Percentiles rank a stretch among this genome's conserved stretches.
Evolutionary conservation across 2,797 vertebrate genomes (phyloP).

Genomic region (Argya squamiceps): DNA sequence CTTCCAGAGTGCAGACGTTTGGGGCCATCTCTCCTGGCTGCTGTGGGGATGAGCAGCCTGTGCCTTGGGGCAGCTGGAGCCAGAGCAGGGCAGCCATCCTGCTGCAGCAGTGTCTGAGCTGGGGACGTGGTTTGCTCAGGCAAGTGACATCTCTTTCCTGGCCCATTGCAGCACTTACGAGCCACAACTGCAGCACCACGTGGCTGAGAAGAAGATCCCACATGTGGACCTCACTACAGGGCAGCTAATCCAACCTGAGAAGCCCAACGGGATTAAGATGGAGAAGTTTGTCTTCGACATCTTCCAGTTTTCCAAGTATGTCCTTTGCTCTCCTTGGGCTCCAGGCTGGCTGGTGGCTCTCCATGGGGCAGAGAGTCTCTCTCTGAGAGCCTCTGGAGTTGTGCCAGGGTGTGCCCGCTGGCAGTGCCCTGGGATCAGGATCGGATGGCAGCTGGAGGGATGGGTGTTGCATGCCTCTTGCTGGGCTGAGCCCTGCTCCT

Average conservation of each 20-base stretch:
- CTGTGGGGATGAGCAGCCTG: fast-evolving
- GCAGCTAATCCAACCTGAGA: constrained; percentile 86
- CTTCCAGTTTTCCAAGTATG: constrained; percentile 97
- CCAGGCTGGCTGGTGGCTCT: background rate
- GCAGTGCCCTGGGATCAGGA: fast-evolving
- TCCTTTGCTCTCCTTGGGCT: background rate
- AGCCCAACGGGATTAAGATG: constrained; percentile 99
- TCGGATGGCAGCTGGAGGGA: background rate
- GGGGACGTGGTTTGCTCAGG: fast-evolving
- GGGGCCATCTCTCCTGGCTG: background rate
- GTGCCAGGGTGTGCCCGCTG: background rate
- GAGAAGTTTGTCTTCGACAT: constrained; percentile 99
- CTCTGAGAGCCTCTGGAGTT: background rate
- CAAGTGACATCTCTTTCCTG: background rate
- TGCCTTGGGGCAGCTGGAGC: fast-evolving
- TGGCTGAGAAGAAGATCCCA: constrained; percentile 97
- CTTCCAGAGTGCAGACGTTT: fast-evolving
- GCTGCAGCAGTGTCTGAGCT: background rate
- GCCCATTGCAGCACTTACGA: constrained; percentile 81
- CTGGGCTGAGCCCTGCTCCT: background rate
- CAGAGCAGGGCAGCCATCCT: background rate
- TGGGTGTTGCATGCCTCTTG: fast-evolving
- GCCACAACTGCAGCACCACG: constrained; percentile 91
- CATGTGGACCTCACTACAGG: constrained; percentile 83
- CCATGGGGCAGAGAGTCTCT: background rate